These are phyloP conservation scores for Sebastiscus tertius DNA, from an alignment of 2,797 vertebrate species.

Conservation along the genomic window DNA sequence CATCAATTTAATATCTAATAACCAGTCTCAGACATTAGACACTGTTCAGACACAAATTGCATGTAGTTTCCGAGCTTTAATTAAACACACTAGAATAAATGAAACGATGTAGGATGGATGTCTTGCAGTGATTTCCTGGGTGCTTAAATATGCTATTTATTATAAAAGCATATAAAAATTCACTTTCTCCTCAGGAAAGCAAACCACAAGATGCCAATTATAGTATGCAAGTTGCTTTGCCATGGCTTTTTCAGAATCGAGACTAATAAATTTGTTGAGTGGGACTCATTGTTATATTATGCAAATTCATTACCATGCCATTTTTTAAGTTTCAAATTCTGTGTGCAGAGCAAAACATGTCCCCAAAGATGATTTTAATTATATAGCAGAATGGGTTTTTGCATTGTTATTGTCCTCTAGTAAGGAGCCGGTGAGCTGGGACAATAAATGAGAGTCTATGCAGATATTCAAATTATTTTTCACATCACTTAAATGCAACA, in stretches of 20 bases:
- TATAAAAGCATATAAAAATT: conserved; percentile 96
- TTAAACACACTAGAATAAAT: conserved; percentile 99
- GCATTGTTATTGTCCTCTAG: conserved; percentile 75
- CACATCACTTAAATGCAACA: conserved; percentile 60
- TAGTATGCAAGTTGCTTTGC: conserved; percentile 83
- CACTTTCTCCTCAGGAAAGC: conserved; percentile 95
- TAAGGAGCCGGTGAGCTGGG: conserved; percentile 66
- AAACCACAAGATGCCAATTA: conserved; percentile 93
- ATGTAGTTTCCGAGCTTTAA: conserved; percentile 98
- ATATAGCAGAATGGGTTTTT: conserved; percentile 74
- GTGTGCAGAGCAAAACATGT: conserved; percentile 79
- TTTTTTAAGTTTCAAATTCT: conserved; percentile 84
- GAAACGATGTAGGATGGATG: conserved; percentile 98
- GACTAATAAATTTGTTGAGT: conserved; percentile 87
- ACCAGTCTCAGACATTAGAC: conserved; percentile 99
- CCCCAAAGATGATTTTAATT: conserved; percentile 83
- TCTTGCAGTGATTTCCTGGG: conserved; percentile 98
- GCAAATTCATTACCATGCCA: conserved; percentile 83
- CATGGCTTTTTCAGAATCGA: conserved; percentile 80
- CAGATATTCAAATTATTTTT: conserved; percentile 66
- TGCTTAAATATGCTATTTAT: conserved; percentile 99
- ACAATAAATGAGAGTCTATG: conserved; percentile 67
- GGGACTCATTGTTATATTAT: conserved; percentile 87
- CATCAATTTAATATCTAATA: conserved; percentile 99
- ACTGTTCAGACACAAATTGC: conserved; percentile 99